Conservation (phyloP, 2,888 invertebrate genomes). For the Trichopoda pennipes region DNA sequence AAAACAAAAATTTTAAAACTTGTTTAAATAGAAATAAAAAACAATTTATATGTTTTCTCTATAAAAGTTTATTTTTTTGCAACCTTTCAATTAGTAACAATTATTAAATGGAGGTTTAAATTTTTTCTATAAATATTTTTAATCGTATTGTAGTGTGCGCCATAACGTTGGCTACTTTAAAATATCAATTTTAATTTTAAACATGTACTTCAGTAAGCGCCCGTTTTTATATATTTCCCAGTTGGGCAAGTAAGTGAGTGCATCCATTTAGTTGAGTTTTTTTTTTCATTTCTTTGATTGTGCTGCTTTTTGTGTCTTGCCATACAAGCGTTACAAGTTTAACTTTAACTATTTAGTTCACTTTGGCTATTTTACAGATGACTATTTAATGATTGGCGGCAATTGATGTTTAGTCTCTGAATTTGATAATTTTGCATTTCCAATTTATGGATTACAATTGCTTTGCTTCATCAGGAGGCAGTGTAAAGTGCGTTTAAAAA, state of each 20-base stretch:
- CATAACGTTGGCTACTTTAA: slow-evolving; percentile 27
- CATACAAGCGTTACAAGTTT: neutral
- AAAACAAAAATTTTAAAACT: no score
- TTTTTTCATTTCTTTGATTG: neutral
- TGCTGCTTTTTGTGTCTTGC: neutral
- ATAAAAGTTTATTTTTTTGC: slow-evolving; percentile 6
- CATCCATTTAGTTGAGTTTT: slow-evolving; percentile 38
- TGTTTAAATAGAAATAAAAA: neutral
- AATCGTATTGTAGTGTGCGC: slow-evolving; percentile 18
- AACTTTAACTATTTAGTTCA: slow-evolving; percentile 4
- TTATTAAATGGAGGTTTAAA: slow-evolving; percentile 42
- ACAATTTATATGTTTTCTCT: slow-evolving; percentile 3
- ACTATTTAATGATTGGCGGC: slow-evolving; percentile 51
- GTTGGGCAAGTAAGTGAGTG: slow-evolving; percentile 26
- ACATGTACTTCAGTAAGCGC: slow-evolving; percentile 60
- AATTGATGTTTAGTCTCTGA: slow-evolving; percentile 57
- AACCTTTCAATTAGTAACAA: slow-evolving; percentile 63
- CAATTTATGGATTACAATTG: slow-evolving; percentile 64
- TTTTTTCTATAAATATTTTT: neutral
- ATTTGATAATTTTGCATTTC: slow-evolving; percentile 25
- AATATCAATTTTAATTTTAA: slow-evolving; percentile 36
- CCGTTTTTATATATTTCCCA: slow-evolving; percentile 60
- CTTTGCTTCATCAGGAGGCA: slow-evolving; percentile 54
- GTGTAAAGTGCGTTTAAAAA: neutral
- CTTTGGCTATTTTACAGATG: slow-evolving; percentile 35